These are phyloP conservation scores for Canis aureus DNA, from an alignment of 2,113 vertebrate species.

Conservation along the genomic window DNA sequence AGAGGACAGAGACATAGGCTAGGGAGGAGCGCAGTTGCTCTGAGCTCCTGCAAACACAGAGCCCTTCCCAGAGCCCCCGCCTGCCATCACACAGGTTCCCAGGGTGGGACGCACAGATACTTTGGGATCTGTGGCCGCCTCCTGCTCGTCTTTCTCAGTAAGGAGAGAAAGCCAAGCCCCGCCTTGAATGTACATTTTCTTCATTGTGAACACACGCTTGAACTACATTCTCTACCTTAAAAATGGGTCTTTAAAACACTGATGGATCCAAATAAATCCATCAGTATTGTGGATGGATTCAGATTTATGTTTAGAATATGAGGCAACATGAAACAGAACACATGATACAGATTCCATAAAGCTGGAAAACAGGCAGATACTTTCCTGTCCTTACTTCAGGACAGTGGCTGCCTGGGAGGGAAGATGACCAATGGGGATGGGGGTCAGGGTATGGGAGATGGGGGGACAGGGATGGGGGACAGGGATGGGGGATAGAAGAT, in stretches of 20 bases:
- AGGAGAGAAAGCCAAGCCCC: neutral
- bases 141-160: neutral
- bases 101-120: neutral
- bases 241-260: neutral
- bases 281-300: neutral
- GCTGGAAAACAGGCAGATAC: neutral
- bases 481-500: too few relatives aligned
- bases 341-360: neutral
- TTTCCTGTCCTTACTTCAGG: neutral
- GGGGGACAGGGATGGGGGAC: too few relatives aligned
- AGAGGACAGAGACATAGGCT: neutral
- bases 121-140: neutral
- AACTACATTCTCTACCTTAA: neutral
- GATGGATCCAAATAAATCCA: neutral
- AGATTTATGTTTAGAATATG: neutral
- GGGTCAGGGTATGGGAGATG: too few relatives aligned
- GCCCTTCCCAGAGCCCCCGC: neutral
- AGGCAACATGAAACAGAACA: neutral
- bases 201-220: neutral
- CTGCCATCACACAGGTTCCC: neutral
- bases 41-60: fast-evolving
- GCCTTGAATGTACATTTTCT: neutral
- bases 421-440: too few relatives aligned
- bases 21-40: fast-evolving
- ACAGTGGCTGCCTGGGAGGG: neutral